Conservation (phyloP, 2,797 vertebrate species). For the Mormyrops attenuatus region DNA sequence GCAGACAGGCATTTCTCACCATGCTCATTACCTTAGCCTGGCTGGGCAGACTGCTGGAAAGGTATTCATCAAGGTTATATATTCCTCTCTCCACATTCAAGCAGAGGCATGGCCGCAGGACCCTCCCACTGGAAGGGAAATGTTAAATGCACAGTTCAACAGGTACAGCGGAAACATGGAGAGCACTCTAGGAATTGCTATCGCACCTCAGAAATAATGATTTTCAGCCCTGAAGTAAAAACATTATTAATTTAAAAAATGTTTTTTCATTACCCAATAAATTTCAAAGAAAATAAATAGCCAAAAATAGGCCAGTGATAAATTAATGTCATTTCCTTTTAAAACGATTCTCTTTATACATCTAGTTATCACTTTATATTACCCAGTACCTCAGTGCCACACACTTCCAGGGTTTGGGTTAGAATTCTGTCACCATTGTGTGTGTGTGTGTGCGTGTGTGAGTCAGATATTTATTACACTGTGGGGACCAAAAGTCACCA, state of each 20-base stretch:
- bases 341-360: neutral
- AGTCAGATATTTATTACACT: neutral
- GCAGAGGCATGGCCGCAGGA: conserved; percentile 42
- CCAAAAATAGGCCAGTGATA: neutral
- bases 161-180: conserved; percentile 36
- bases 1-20: conserved; percentile 59
- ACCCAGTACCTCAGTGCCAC: neutral
- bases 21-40: conserved; percentile 78
- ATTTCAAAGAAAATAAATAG: neutral
- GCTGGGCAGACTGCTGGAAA: conserved; percentile 70
- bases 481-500: neutral
- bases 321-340: neutral
- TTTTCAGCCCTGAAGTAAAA: neutral
- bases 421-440: neutral
- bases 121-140: conserved; percentile 38
- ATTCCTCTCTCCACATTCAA: conserved; percentile 41
- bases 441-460: neutral
- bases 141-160: conserved; percentile 53
- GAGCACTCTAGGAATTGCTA: neutral
- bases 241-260: neutral
- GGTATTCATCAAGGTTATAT: conserved; percentile 69
- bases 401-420: neutral
- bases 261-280: neutral
- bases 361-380: neutral
- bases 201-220: neutral